Evolutionary conservation across 1,140 invertebrate genomes (phyloP), one percentile per base, ranked within the genome.

Genomic region (Patella vulgata): DNA sequence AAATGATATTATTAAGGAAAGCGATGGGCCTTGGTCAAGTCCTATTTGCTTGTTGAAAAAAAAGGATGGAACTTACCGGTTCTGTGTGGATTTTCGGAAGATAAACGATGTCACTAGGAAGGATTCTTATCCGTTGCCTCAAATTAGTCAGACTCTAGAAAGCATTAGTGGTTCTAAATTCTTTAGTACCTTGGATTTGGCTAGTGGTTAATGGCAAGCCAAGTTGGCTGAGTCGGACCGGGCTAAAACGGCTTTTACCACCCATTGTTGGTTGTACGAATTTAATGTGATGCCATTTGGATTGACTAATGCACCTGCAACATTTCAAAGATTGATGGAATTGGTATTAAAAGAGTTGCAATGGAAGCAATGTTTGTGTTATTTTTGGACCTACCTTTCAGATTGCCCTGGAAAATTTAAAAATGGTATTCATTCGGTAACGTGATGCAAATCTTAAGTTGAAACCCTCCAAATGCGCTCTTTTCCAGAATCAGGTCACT

Each of bases 161-260:
- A 54, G 48, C 3, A 60, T 88, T 0, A 25, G 58, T 0, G 81
- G 78, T 1, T 67, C 71, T 6, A 76, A 54, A 21, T 73, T 82
- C 42, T 88, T 86, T 60, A 73, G 76, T 0, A 75, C 74, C 0
- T 64, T 88, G 1, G 86, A 88, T 76, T 74, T 87, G 56, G 59
- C 71, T 0, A 66, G 65, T n/a, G 87, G 87, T 0, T 89, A 83
- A 61, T 80, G 84, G 64, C 86, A 86, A 71, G n/a, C 85, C 60
- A 21, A 76, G 5, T 54, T 83, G 2, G 68, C 80, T 50, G 30
- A 23, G 5, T 3, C n/a, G 21, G 59, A 61, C 39, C 52, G 53
- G 27, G 52, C 43, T 25, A 70, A 77, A 47, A 73, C 64, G 8
- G 70, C 68, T 14, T 77, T 77, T 51, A 27, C 46, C 12, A 72